phyloP scores from a whole-genome alignment of 1,140 invertebrate genomes.

The Lepidurus packardi region DNA sequence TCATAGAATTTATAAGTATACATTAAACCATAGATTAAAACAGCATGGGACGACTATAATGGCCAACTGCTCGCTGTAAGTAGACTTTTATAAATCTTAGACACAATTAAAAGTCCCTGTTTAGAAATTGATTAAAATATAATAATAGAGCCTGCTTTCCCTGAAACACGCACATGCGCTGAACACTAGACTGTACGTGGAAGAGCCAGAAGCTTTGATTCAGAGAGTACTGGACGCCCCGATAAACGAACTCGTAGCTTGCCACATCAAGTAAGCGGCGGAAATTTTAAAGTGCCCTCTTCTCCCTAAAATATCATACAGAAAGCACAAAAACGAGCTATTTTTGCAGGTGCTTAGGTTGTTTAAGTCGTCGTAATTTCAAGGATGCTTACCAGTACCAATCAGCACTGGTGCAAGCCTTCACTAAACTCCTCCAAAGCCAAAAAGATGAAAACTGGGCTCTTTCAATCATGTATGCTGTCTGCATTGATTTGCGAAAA shows the following conservation, averaged over 20 bases:
- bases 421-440: conserved; percentile 75
- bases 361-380: conserved; percentile 59
- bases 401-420: conserved; percentile 64
- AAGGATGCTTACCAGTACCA: conserved; percentile 73
- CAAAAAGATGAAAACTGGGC: conserved; percentile 96
- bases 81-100: conserved; percentile 21
- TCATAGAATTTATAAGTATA: conserved; percentile 12
- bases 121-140: conserved; percentile 24
- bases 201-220: conserved; percentile 62
- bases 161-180: conserved; percentile 67
- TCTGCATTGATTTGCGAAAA: conserved; percentile 80
- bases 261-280: conserved; percentile 62
- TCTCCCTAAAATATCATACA: conserved; percentile 27
- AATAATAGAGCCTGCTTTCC: conserved; percentile 58
- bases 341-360: conserved; percentile 54
- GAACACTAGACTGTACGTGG: conserved; percentile 61
- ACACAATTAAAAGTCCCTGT: neutral
- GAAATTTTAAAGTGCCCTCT: neutral
- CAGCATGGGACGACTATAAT: conserved; percentile 36
- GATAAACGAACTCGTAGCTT: conserved; percentile 70
- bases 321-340: conserved; percentile 16
- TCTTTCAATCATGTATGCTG: conserved; percentile 78
- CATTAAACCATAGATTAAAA: conserved; percentile 34
- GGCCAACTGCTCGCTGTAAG: conserved; percentile 39
- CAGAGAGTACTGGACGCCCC: conserved; percentile 64